Evolutionary conservation across 2,888 invertebrate species (phyloP), one percentile per base, ranked within the genome.

Genomic region (Cetonia aurata): DNA sequence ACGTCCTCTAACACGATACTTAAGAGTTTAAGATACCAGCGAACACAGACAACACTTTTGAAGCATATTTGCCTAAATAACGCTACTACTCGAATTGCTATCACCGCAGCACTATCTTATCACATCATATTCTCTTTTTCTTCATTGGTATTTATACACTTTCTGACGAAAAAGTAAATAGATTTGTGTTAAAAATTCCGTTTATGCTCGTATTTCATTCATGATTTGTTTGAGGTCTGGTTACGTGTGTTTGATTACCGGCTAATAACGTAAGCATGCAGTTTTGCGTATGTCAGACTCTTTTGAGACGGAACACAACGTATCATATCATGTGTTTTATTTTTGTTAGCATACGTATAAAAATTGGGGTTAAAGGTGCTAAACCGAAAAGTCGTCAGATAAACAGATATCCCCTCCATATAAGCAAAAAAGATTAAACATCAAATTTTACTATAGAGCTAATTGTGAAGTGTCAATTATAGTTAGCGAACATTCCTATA

Each of bases 151-250:
- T 57, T 44, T 57, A 57, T 52, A 50, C 62, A 12, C 12, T 17
- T 50, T 60, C 44, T 60, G 60, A 65, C 37, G 37, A 37, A 41
- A n/a, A 33, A 17, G 17, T 13, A 60, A 65, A 50, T 19, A 65
- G 37, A 33, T 50, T 50, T 19, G 13, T 52, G 50, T 65, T 50
- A 50, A 50, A 62, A 65, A 65, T 33, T 6, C 8, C 50, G 41
- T 50, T 65, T 65, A 41, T 37, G 3, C 17, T 25, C 50, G 50
- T 65, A 65, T 65, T 65, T 65, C 46, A 52, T 41, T 65, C 50
- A 41, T 15, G 52, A 65, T n/a, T 65, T 57, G 37, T 50, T 41
- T 65, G 17, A 65, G 25, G 10, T 41, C 37, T 41, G 25, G 37
- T 65, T 65, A 37, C 62, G 62, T 65, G 41, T 46, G 37, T 37